Evolutionary conservation across 2,113 vertebrate species (phyloP).

Genomic region (Meleagris gallopavo): DNA sequence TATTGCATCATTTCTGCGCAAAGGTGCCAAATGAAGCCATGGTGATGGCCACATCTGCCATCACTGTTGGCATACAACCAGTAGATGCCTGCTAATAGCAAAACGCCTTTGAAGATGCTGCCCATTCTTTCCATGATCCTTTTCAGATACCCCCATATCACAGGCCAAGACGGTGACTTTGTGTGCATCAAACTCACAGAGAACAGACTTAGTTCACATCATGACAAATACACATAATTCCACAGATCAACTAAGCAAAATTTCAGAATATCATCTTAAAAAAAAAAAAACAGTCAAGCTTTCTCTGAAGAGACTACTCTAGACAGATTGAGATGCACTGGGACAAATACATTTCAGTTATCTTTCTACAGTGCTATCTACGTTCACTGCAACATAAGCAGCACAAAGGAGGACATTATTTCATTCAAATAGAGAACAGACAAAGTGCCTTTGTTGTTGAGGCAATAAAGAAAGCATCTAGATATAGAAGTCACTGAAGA

Average conservation of each 20-base stretch:
- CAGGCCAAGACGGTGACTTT: neutral
- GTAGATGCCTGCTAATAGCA: neutral
- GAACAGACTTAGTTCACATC: neutral
- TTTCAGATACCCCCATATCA: neutral
- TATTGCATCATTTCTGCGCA: neutral
- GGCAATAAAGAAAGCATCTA: neutral
- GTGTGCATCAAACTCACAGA: rapidly evolving
- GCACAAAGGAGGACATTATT: neutral
- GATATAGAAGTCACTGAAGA: neutral
- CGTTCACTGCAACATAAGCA: neutral
- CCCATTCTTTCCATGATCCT: neutral
- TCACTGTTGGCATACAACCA: neutral
- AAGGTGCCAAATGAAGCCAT: neutral
- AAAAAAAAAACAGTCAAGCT: neutral
- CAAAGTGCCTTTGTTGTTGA: neutral
- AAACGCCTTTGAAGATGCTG: neutral
- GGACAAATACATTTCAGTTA: neutral
- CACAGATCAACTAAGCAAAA: neutral
- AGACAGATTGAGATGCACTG: rapidly evolving
- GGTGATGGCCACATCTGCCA: neutral
- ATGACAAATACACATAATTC: neutral
- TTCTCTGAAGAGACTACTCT: neutral
- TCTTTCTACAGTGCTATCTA: neutral
- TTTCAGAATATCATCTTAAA: neutral
- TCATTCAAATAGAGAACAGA: neutral